These are phyloP conservation scores for Campopleginae sp. DNA, from an alignment of 2,888 invertebrate species.

Conservation along the genomic window DNA sequence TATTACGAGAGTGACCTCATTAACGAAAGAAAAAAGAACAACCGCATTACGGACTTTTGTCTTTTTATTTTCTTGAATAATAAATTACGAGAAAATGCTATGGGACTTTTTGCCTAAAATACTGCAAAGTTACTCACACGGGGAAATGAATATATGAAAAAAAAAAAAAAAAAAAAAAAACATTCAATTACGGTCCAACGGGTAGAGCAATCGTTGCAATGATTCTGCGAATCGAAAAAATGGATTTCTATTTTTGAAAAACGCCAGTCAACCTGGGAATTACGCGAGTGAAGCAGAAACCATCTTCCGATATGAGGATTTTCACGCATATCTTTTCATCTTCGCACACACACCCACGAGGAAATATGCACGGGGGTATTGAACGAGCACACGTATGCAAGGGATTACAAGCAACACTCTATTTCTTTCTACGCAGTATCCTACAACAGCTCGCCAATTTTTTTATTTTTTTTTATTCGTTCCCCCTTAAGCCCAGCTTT, in stretches of 20 bases:
- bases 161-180: neutral
- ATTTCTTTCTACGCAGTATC: constrained; percentile 41
- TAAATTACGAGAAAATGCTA: neutral
- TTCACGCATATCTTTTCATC: constrained; percentile 26
- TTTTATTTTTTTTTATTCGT: constrained; percentile 6
- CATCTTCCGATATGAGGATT: constrained; percentile 42
- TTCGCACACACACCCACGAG: neutral
- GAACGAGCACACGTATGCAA: neutral
- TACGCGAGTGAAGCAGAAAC: constrained; percentile 29
- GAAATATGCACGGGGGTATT: neutral
- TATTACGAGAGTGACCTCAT: neutral
- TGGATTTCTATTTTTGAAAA: constrained; percentile 10
- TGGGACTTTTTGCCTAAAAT: neutral
- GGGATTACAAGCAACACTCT: constrained; percentile 45
- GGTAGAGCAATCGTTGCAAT: constrained; percentile 1
- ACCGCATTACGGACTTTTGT: too few species aligned
- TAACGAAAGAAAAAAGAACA: too few species aligned
- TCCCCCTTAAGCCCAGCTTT: constrained; percentile 32
- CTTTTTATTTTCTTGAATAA: neutral
- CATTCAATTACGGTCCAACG: neutral
- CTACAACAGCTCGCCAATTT: constrained; percentile 38
- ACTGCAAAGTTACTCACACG: neutral
- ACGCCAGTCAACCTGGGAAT: constrained; percentile 22
- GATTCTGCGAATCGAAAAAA: constrained; percentile 1
- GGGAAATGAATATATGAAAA: neutral